A percentile compares a stretch with the other conserved stretches of the same genome.
These are phyloP conservation scores for Valencia hispanica DNA, from an alignment of 2,797 vertebrate genomes.

Conservation along the genomic window DNA sequence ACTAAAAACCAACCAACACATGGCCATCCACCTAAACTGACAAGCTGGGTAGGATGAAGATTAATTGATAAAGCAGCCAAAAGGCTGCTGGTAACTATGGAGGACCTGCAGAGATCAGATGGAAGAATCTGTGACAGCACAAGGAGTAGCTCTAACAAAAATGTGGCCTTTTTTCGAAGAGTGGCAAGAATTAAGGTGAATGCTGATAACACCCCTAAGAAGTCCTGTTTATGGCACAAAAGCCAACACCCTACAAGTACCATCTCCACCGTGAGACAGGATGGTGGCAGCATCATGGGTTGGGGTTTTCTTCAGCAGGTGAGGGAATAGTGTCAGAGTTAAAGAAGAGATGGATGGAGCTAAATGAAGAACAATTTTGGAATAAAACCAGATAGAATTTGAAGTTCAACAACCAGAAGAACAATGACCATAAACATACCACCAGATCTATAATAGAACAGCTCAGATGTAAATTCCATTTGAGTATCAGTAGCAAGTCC, in stretches of 20 bases:
- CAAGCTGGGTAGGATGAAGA: no score
- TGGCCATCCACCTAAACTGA: no score
- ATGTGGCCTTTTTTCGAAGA: background rate
- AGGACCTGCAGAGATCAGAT: background rate
- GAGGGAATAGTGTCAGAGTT: background rate
- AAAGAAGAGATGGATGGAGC: background rate
- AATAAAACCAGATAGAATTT: background rate
- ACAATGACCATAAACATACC: background rate
- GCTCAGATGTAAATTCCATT: background rate
- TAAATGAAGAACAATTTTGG: background rate
- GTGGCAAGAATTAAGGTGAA: background rate
- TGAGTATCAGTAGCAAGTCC: background rate
- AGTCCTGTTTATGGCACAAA: background rate
- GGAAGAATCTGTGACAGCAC: background rate
- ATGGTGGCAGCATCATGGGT: background rate
- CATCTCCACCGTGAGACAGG: background rate
- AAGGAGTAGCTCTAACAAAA: background rate
- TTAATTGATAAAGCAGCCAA: background rate
- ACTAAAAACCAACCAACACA: no score
- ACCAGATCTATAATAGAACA: background rate
- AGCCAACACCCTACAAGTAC: background rate
- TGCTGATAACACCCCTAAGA: background rate
- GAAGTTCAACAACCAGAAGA: background rate
- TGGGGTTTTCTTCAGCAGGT: background rate
- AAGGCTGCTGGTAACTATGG: background rate